Base-by-base conservation (phyloP, 2,888 invertebrate species). In the Aquatica leii region DNA sequence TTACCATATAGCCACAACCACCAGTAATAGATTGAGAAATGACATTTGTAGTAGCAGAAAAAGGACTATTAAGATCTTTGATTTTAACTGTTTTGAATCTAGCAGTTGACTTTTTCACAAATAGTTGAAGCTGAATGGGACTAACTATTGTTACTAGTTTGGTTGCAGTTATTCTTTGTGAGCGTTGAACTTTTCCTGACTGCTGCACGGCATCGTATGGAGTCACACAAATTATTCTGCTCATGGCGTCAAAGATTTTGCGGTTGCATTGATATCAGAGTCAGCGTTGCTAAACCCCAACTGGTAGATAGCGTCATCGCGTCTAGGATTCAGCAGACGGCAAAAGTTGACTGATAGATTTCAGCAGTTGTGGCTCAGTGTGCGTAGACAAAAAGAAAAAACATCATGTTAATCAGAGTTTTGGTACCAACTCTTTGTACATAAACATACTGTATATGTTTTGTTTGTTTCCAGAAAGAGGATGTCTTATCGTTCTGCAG, bases 361-460 rank as follows among this genome's bases (percentile, higher is more conserved):
- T 35, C 5, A 52, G 52, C 24, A 52, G 14, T 12, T 52, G 52
- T 52, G 52, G 14, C 31, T 53, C 54, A 17, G 8, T 3, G 17
- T 52, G 14, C 9, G 35, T 2, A 2, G 51, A 21, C 1, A 34
- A 40, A 52, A 14, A 52, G 37, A 9, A 15, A n/a, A 8, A 1
- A 20, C 34, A 52, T 14, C 1, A 49, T 8, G 12, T 34, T 15
- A 5, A 34, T 34, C 14, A 51, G 34, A 51, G 14, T 20, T 34
- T 34, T 31, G n/a, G 51, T 34, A 34, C 51, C 34, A 49, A 49
- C 12, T 21, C 34, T 12, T 15, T 51, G 24, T 34, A 34, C 6
- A 51, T 6, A 71, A 68, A 56, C 67, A 68, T 52, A 73, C 52
- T 37, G n/a, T n/a, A n/a, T n/a, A n/a, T n/a, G 37, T 37, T 12